These are phyloP conservation scores for Notamacropus eugenii DNA, from an alignment of 2,797 vertebrate genomes.

Conservation along the genomic window DNA sequence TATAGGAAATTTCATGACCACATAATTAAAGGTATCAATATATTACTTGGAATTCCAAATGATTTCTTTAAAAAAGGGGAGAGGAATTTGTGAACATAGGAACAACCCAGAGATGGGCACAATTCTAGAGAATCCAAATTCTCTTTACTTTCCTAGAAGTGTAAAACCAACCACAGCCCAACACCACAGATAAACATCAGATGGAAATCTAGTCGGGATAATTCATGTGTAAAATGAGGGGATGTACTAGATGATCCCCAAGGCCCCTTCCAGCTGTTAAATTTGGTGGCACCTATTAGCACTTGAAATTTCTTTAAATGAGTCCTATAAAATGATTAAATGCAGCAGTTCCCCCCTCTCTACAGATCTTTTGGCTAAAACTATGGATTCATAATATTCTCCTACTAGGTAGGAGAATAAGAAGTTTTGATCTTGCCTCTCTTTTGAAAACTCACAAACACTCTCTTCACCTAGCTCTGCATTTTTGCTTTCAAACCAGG, in stretches of 20 bases:
- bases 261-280: background rate
- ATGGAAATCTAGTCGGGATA: background rate
- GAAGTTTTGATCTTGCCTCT: conserved; percentile 13
- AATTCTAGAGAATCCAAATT: background rate
- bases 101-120: background rate
- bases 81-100: background rate
- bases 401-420: background rate
- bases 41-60: conserved; percentile 7
- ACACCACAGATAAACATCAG: background rate
- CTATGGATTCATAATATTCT: conserved; percentile 6
- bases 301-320: background rate
- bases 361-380: background rate
- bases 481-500: conserved; percentile 9
- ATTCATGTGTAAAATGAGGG: background rate
- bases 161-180: background rate
- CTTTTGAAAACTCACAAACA: conserved; percentile 21
- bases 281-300: background rate
- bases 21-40: background rate
- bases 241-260: background rate
- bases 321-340: background rate
- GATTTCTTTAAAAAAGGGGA: background rate
- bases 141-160: background rate
- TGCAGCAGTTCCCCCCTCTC: background rate
- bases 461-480: background rate
- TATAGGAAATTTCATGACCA: background rate